A percentile compares a stretch with the other conserved stretches of the same genome.
Conservation (phyloP, 2,888 invertebrate species). For the Andrena fulva region DNA sequence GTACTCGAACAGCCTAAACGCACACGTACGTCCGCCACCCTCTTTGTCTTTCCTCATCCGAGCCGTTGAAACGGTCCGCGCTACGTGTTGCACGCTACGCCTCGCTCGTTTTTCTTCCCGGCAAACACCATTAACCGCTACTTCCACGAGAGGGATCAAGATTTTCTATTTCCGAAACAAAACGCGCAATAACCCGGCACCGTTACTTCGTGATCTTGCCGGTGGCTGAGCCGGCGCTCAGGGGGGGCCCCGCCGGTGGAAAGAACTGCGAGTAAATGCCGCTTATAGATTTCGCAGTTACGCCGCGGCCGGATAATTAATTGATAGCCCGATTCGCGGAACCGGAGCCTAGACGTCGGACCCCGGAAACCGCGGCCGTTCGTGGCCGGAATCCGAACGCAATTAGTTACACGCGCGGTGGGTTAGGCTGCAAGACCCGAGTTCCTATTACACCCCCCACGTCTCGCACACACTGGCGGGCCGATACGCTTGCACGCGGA, state of each 20-base stretch:
- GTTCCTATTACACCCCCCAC: conserved; percentile 43
- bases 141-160: conserved; percentile 17
- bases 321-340: conserved; percentile 72
- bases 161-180: conserved; percentile 46
- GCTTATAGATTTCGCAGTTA: conserved; percentile 63
- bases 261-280: conserved; percentile 54
- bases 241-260: background rate
- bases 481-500: background rate
- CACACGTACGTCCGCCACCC: conserved; percentile 6
- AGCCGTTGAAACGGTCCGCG: conserved; percentile 35
- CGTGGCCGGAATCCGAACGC: conserved; percentile 75
- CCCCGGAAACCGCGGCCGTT: conserved; percentile 73
- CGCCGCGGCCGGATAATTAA: conserved; percentile 66
- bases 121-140: conserved; percentile 56
- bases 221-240: too few relatives aligned
- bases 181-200: conserved; percentile 48
- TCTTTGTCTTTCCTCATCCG: conserved; percentile 33
- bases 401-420: conserved; percentile 76
- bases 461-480: conserved; percentile 8
- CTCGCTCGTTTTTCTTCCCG: conserved; percentile 30
- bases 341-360: conserved; percentile 68
- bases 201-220: conserved; percentile 35
- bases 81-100: conserved; percentile 52
- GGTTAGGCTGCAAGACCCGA: conserved; percentile 64
- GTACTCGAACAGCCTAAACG: conserved; percentile 42